These are phyloP conservation scores for Manacus vitellinus DNA, from an alignment of 2,113 vertebrate genomes.

Conservation along the genomic window DNA sequence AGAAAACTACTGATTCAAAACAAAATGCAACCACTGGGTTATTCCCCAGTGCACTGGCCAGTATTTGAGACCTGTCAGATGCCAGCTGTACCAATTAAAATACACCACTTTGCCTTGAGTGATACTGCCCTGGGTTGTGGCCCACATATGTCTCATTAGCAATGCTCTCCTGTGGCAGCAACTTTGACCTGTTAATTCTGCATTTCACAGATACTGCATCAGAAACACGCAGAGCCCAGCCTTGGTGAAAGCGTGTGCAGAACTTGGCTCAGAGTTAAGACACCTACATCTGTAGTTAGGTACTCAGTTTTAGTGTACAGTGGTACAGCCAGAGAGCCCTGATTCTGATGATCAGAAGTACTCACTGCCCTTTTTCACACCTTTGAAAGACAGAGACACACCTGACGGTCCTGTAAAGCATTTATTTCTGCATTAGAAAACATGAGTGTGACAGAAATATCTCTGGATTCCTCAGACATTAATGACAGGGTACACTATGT, in stretches of 20 bases:
- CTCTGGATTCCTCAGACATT: not conserved
- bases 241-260: not conserved
- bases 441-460: not conserved
- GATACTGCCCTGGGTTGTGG: not conserved
- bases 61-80: not conserved
- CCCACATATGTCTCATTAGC: constrained; percentile 2
- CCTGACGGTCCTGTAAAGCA: not conserved
- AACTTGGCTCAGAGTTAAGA: not conserved
- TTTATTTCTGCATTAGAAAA: not conserved
- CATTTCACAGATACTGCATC: not conserved
- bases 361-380: not conserved
- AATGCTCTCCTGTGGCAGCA: not conserved
- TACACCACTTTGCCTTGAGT: not conserved
- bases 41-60: not conserved
- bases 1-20: not conserved
- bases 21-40: not conserved
- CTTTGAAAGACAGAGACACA: not conserved
- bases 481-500: not conserved
- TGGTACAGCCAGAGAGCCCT: not conserved
- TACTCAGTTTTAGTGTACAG: not conserved
- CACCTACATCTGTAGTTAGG: not conserved
- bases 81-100: constrained; percentile 27
- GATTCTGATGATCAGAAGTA: not conserved
- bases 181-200: not conserved
- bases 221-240: not conserved